These are phyloP conservation scores for Nasua narica DNA, from an alignment of 2,797 vertebrate genomes.

Conservation along the genomic window DNA sequence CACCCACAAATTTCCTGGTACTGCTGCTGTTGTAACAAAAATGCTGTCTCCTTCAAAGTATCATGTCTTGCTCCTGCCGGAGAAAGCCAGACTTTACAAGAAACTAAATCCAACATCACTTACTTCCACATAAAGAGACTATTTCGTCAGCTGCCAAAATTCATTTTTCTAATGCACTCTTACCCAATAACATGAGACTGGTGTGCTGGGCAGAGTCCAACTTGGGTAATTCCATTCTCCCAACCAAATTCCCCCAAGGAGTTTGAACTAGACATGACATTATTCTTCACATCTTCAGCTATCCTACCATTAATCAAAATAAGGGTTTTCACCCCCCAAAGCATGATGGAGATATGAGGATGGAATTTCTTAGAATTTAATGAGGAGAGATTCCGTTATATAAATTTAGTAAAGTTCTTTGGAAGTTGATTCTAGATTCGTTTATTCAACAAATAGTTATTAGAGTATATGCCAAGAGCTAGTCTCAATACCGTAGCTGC, in stretches of 20 bases:
- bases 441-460: neutral
- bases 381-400: neutral
- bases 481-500: neutral
- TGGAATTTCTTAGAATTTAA: neutral
- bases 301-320: neutral
- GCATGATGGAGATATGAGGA: neutral
- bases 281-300: neutral
- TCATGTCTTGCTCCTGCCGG: neutral
- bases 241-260: neutral
- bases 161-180: conserved; percentile 56
- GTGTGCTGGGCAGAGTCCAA: conserved; percentile 30
- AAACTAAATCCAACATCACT: conserved; percentile 51
- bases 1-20: conserved; percentile 29
- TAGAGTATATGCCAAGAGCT: neutral
- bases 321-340: neutral
- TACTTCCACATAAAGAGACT: conserved; percentile 53
- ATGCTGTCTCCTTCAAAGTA: neutral
- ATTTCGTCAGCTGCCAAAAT: conserved; percentile 60
- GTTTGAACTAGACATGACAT: neutral
- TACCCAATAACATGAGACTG: conserved; percentile 47
- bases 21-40: conserved; percentile 5
- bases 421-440: neutral
- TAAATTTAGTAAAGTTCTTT: neutral
- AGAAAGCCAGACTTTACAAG: conserved; percentile 46
- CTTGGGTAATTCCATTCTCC: conserved; percentile 50